Percentiles rank a stretch among this genome's conserved stretches.
phyloP scores from a whole-genome alignment of 2,797 vertebrate species.

The Melanogrammus aeglefinus region DNA sequence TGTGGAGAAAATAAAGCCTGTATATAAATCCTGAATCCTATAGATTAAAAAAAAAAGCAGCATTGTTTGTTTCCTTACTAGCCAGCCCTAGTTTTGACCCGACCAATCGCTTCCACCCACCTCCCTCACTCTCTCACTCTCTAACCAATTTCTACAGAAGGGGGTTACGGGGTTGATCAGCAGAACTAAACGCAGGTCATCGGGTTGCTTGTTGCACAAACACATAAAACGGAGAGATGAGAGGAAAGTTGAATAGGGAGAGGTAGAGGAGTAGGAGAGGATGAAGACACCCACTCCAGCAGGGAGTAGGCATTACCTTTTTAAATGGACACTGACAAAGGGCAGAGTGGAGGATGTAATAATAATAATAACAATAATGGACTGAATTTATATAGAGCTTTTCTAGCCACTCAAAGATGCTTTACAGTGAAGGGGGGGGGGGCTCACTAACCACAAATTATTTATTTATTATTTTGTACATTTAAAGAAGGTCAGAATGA shows the following conservation, averaged over 20 bases:
- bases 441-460: too few relatives aligned
- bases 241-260: slow-evolving; percentile 6
- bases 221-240: neutral
- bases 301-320: slow-evolving; percentile 93
- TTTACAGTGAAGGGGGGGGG: too few relatives aligned
- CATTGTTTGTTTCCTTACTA: neutral
- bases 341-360: slow-evolving; percentile 33
- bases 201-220: too few relatives aligned
- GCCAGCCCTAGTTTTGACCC: neutral
- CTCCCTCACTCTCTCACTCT: too few relatives aligned
- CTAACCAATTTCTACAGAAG: neutral
- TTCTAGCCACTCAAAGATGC: too few relatives aligned
- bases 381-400: too few relatives aligned
- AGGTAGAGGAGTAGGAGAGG: slow-evolving; percentile 62
- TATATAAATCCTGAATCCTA: neutral
- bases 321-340: slow-evolving; percentile 90
- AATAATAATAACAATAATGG: too few relatives aligned
- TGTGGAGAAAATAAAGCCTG: neutral
- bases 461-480: too few relatives aligned
- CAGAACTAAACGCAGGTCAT: too few relatives aligned
- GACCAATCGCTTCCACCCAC: neutral
- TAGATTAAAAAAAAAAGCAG: neutral
- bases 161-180: neutral
- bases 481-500: neutral
- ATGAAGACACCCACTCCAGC: slow-evolving; percentile 88